Evolutionary conservation across 2,888 invertebrate species (phyloP).

Genomic region (Agonopterix alstromeriana): DNA sequence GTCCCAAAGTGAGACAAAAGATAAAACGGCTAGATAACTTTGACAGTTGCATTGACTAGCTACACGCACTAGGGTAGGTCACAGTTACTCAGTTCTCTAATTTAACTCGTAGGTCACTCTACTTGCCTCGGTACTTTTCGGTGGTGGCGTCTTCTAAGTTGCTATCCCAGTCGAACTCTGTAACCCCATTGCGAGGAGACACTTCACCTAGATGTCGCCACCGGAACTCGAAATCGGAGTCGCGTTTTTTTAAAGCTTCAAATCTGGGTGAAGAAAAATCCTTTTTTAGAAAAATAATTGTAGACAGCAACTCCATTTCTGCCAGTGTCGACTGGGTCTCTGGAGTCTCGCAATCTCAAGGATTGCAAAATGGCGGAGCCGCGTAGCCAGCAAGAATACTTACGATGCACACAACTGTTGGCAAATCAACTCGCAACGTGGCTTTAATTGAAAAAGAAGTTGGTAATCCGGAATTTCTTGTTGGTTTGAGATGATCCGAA

Average conservation of each 20-base stretch:
- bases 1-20: not conserved
- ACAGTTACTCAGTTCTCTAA: conserved; percentile 2
- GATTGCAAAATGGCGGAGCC: too few species aligned
- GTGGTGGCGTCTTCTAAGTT: conserved; percentile 83
- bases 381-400: too few species aligned
- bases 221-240: conserved; percentile 87
- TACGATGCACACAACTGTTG: too few species aligned
- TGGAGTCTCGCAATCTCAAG: too few species aligned
- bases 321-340: too few species aligned
- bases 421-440: too few species aligned
- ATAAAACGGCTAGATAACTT: not conserved
- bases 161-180: conserved; percentile 94
- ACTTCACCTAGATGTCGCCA: conserved; percentile 91
- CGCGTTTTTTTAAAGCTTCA: conserved; percentile 86
- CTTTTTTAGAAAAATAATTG: too few species aligned
- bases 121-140: conserved; percentile 65
- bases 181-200: conserved; percentile 83
- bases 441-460: too few species aligned
- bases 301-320: too few species aligned
- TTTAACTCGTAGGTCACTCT: conserved; percentile 12
- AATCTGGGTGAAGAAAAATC: conserved; percentile 77
- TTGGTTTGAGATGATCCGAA: too few species aligned
- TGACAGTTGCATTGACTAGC: conserved; percentile 32
- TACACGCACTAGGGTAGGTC: conserved; percentile 35
- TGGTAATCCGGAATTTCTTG: too few species aligned